Percentiles rank a stretch among this genome's conserved stretches.
These are phyloP conservation scores for Diphyllodes magnificus DNA, from an alignment of 2,113 vertebrate genomes.

Conservation along the genomic window DNA sequence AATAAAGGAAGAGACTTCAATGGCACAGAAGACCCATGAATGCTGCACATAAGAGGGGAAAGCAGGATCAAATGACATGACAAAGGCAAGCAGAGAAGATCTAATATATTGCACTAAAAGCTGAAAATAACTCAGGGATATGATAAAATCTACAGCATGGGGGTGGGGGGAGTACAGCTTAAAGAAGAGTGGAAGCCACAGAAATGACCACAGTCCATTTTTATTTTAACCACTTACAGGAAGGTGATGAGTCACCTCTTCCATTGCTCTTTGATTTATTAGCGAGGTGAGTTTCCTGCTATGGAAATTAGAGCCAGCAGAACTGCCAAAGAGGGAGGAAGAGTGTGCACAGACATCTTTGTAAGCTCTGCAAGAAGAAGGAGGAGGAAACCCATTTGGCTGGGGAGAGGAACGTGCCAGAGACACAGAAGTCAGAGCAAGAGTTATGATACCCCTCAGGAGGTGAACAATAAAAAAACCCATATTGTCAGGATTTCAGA, in stretches of 20 bases:
- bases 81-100: not conserved
- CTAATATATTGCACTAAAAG: not conserved
- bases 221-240: conserved; percentile 15
- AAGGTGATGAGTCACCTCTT: conserved; percentile 32
- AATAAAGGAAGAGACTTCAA: not conserved
- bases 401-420: not conserved
- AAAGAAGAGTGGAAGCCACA: not conserved
- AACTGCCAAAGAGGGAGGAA: not conserved
- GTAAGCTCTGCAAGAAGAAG: not conserved
- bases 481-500: not conserved
- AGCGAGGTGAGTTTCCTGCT: conserved; percentile 18
- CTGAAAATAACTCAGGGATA: not conserved
- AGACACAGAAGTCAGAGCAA: not conserved
- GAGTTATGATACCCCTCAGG: not conserved
- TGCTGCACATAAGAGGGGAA: not conserved
- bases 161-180: not conserved
- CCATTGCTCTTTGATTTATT: conserved; percentile 16
- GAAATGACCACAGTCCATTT: not conserved
- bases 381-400: not conserved
- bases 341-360: not conserved
- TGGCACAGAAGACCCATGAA: not conserved
- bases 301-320: not conserved
- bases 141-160: not conserved
- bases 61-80: not conserved
- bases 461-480: not conserved